A percentile compares a stretch with the other conserved stretches of the same genome.
phyloP scores from a whole-genome alignment of 1,140 invertebrate genomes.

The Hylaeus anthracinus region DNA sequence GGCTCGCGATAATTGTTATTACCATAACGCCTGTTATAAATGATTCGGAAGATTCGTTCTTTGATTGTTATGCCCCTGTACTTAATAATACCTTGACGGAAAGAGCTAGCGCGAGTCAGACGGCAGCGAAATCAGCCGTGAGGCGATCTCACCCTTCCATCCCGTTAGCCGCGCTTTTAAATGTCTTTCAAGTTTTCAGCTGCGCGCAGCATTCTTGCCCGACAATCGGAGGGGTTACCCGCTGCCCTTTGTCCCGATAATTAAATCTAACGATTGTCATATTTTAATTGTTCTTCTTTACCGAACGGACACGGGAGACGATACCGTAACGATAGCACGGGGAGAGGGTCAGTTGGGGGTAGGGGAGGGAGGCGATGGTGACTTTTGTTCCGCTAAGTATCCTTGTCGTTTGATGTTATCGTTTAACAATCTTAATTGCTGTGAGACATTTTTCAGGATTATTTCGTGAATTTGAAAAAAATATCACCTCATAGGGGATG shows the following conservation, averaged over 20 bases:
- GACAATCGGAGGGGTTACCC: slow-evolving; percentile 45
- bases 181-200: slow-evolving; percentile 79
- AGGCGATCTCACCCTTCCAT: slow-evolving; percentile 56
- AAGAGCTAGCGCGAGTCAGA: slow-evolving; percentile 20
- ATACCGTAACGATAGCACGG: slow-evolving; percentile 69
- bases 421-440: slow-evolving; percentile 56
- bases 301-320: slow-evolving; percentile 47
- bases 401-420: slow-evolving; percentile 58
- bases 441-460: background rate
- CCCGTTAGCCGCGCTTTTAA: slow-evolving; percentile 74
- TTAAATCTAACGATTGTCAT: slow-evolving; percentile 80
- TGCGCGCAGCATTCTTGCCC: slow-evolving; percentile 74
- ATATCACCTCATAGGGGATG: too few relatives aligned
- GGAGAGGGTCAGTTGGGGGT: slow-evolving; percentile 57
- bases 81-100: slow-evolving; percentile 61
- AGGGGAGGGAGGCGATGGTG: slow-evolving; percentile 33
- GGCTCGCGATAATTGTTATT: slow-evolving; percentile 67
- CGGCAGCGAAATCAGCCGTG: slow-evolving; percentile 59
- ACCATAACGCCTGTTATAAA: slow-evolving; percentile 67
- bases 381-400: slow-evolving; percentile 75
- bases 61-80: slow-evolving; percentile 68
- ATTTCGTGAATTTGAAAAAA: too few relatives aligned
- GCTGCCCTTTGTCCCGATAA: slow-evolving; percentile 75
- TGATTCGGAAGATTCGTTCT: slow-evolving; percentile 68
- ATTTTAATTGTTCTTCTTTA: slow-evolving; percentile 79